Evolutionary conservation across 2,113 vertebrate genomes (phyloP), one percentile per base, ranked within the genome.

Genomic region (Hymenochirus boettgeri): DNA sequence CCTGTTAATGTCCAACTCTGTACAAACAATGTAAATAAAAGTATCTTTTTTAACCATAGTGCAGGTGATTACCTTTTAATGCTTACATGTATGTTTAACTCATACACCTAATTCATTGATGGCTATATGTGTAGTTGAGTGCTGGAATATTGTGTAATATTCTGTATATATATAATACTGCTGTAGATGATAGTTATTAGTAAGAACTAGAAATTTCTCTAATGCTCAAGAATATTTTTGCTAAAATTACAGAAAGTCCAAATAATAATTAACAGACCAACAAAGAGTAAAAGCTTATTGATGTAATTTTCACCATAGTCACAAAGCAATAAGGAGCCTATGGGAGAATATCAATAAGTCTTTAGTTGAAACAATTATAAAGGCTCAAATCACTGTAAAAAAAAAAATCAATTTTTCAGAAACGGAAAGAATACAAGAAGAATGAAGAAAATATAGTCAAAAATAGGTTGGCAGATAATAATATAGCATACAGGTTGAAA

Each of bases 261-360:
- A 46, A 12, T 18, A 3, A 51, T 27, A 62, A 62, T 62, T 53
- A 62, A n/a, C 21, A 53, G 23, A 18, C 17, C 31, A 53, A 50
- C 23, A 25, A 21, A 37, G 51, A 62, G 23, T 18, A 12, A 53
- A 37, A 48, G 3, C 61, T 52, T 53, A 62, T 62, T 62, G 61
- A 62, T 39, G 47, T 39, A 24, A 52, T 51, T n/a, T 62, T 62
- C 52, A 33, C 31, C 17, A 62, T 51, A 62, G 61, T 62, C 61
- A 62, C 48, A 53, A 62, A 62, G 48, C 47, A 62, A 62, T 62
- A 39, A 33, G 26, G 52, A 62, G 23, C 37, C 61, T 26, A 62
- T 53, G 48, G 61, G 33, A 42, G 61, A 53, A 23, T 50, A 54
- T 62, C 61, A 62, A 53, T 53, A 53, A 62, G 13, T 29, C 22